phyloP scores from a whole-genome alignment of 2,113 vertebrate species.

The Alligator mississippiensis region DNA sequence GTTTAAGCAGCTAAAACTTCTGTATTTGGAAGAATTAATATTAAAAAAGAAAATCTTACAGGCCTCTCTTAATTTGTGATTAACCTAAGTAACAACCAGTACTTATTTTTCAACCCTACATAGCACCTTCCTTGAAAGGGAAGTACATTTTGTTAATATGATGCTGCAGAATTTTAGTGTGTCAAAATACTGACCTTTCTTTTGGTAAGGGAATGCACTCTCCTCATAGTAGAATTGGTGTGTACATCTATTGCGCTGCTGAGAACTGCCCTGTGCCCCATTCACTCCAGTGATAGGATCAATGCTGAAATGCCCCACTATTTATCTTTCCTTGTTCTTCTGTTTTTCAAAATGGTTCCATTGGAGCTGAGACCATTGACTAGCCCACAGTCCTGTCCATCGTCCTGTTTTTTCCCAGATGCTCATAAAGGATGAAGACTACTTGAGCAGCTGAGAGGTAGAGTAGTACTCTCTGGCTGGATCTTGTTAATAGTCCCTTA shows the following conservation, averaged over 20 bases:
- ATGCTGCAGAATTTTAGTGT: not conserved
- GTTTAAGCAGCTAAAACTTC: slow-evolving; percentile 35
- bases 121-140: slow-evolving; percentile 15
- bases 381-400: not conserved
- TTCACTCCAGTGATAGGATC: not conserved
- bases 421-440: not conserved
- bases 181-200: not conserved
- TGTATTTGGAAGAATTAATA: slow-evolving; percentile 30
- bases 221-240: not conserved
- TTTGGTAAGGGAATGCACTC: not conserved
- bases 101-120: slow-evolving; percentile 20
- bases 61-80: not conserved
- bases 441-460: not conserved
- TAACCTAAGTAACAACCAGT: slow-evolving; percentile 32
- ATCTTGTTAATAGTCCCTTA: not conserved
- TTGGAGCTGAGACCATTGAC: not conserved
- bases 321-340: not conserved
- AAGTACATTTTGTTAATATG: not conserved
- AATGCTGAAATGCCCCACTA: not conserved
- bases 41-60: not conserved
- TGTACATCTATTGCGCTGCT: not conserved
- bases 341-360: not conserved
- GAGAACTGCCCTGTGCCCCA: not conserved
- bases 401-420: not conserved
- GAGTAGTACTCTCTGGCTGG: not conserved